These are phyloP conservation scores for Balaeniceps rex DNA, from an alignment of 2,113 vertebrate species.

Conservation along the genomic window DNA sequence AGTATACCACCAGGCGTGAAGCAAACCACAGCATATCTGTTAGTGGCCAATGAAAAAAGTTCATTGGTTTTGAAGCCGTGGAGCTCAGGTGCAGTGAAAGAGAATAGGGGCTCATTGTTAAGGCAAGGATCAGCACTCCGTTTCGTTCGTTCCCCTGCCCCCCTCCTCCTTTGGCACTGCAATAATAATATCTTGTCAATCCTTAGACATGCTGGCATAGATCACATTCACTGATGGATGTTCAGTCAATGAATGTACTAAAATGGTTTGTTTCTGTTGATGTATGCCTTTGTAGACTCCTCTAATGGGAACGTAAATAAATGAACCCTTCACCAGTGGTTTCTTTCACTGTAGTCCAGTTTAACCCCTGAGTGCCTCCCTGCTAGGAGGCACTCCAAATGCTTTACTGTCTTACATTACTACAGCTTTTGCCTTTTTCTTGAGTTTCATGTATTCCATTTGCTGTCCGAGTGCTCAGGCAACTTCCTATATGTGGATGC, in stretches of 20 bases:
- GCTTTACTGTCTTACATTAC: not conserved
- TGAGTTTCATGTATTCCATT: not conserved
- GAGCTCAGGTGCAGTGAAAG: constrained; percentile 70
- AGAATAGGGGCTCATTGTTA: constrained; percentile 79
- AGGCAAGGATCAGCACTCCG: constrained; percentile 38
- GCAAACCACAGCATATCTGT: constrained; percentile 53
- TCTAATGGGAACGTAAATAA: constrained; percentile 55
- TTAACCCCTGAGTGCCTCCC: constrained; percentile 41
- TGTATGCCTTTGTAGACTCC: constrained; percentile 44
- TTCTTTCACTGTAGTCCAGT: not conserved
- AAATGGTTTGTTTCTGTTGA: constrained; percentile 63
- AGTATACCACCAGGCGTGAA: not conserved
- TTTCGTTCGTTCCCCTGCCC: constrained; percentile 60
- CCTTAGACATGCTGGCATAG: constrained; percentile 68
- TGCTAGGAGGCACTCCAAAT: not conserved
- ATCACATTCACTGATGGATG: constrained; percentile 63
- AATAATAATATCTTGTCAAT: constrained; percentile 77
- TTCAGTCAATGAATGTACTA: constrained; percentile 32
- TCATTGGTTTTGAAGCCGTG: constrained; percentile 45
- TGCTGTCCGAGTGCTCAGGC: not conserved
- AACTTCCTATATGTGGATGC: not conserved
- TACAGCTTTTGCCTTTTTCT: not conserved
- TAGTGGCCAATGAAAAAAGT: constrained; percentile 47
- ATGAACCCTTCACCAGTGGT: constrained; percentile 47
- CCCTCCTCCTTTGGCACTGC: constrained; percentile 54